Evolutionary conservation across 2,797 vertebrate genomes (phyloP).

Genomic region (Bovichtus variegatus): DNA sequence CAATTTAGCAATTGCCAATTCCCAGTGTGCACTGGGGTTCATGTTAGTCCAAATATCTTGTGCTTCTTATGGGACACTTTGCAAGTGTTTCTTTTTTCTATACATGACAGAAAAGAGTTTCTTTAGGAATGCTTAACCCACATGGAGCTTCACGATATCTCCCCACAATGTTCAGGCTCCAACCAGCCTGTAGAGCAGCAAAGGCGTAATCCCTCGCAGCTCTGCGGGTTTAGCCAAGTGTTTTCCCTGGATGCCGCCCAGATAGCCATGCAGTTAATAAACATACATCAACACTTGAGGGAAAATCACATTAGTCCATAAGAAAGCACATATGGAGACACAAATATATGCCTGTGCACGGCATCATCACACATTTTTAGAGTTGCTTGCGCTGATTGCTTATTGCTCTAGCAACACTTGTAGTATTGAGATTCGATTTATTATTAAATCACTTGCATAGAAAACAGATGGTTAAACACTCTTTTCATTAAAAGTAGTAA

Average conservation of each 20-base stretch:
- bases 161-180: not conserved
- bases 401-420: not conserved
- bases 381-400: too few species aligned
- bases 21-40: not conserved
- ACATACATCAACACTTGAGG: slow-evolving; percentile 30
- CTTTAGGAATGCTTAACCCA: not conserved
- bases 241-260: slow-evolving; percentile 12
- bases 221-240: not conserved
- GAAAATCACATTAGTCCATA: slow-evolving; percentile 27
- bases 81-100: not conserved
- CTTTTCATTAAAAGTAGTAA: not conserved
- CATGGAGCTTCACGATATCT: not conserved
- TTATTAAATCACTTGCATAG: not conserved
- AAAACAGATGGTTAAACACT: not conserved
- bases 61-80: not conserved
- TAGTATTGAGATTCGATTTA: not conserved
- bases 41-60: not conserved
- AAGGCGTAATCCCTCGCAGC: slow-evolving; percentile 7
- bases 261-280: slow-evolving; percentile 15
- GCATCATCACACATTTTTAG: not conserved
- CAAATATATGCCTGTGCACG: not conserved
- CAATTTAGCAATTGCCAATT: not conserved
- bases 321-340: not conserved
- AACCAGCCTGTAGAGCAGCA: not conserved
- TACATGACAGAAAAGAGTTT: not conserved